A percentile compares a stretch with the other conserved stretches of the same genome.
phyloP scores from a whole-genome alignment of 2,888 invertebrate genomes.

The Conistra vaccinii region DNA sequence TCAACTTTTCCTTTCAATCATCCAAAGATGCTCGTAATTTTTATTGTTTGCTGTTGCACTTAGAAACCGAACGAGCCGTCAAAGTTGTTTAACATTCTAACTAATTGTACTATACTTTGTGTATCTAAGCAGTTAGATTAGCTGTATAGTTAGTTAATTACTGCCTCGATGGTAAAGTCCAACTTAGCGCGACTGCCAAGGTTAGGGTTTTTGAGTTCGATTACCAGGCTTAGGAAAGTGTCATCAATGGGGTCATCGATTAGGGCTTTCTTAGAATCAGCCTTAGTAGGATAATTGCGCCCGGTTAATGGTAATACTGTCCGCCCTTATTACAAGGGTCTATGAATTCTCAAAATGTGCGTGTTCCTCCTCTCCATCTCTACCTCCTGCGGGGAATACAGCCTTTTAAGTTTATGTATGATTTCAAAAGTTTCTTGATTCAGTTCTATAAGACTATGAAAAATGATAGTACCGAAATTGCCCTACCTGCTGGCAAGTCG shows the following conservation, averaged over 20 bases:
- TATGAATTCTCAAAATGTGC: too few species aligned
- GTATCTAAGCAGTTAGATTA: not conserved
- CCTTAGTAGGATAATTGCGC: too few species aligned
- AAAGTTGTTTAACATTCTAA: not conserved
- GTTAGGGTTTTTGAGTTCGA: too few species aligned
- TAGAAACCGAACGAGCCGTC: slow-evolving; percentile 15
- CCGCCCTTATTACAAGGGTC: too few species aligned
- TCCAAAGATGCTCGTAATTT: slow-evolving; percentile 4
- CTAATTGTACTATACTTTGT: slow-evolving; percentile 29
- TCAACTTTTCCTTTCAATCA: slow-evolving; percentile 36
- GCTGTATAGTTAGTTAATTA: too few species aligned
- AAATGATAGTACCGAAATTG: not conserved
- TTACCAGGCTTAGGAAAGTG: too few species aligned
- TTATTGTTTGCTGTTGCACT: slow-evolving; percentile 47
- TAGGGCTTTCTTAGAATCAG: too few species aligned
- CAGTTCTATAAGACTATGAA: not conserved
- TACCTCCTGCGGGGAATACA: not conserved
- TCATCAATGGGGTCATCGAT: too few species aligned
- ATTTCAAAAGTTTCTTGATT: not conserved
- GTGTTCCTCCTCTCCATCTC: too few species aligned
- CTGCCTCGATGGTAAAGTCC: too few species aligned
- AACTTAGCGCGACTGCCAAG: too few species aligned
- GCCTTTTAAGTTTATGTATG: not conserved
- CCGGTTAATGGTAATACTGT: too few species aligned
- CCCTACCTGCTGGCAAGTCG: not conserved